Base-by-base conservation (phyloP, 2,113 vertebrate species). In the Megaleporinus macrocephalus region DNA sequence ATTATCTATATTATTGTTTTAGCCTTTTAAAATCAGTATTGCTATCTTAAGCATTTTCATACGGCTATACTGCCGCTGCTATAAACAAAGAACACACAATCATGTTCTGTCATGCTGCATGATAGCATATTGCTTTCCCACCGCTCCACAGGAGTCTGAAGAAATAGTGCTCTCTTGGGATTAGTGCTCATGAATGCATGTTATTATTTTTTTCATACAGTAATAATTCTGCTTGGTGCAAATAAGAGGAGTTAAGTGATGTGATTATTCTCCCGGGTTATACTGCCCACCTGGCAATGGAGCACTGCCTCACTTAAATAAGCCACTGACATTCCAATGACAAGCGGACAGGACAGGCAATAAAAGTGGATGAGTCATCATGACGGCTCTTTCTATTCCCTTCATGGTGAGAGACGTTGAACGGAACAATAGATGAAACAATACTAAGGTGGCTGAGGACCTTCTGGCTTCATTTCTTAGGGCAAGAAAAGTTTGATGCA, bases 331-430 rank as follows among this genome's bases (percentile, higher is more conserved):
- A 65, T 65, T 30, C 26, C 62, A 30, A 12, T 5, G 29, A 65
- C 5, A 24, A 65, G 20, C 62, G 20, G 26, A 15, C 62, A 12
- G 16, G 14, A 1, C 61, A 27, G 24, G 29, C 27, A 65, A 65
- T 65, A 65, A 65, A 29, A 22, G 62, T 65, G 29, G 62, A 65
- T 65, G 62, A 65, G 62, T 65, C 62, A 65, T 65, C 62, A 5
- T 14, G 62, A 30, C 16, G 27, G 59, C 9, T 65, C 62, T 30
- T 30, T 65, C 62, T 65, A 14, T 61, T 26, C 57, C 14, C 57
- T 26, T 61, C 57, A 30, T 27, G 29, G 27, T 26, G 59, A 65
- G 62, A 30, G 26, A 65, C 26, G 18, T 5, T 18, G 62, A 30
- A 30, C 6, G 16, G 62, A 65, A 30, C 26, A 30, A 65, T 15